Evolutionary conservation across 2,888 invertebrate genomes (phyloP).

Genomic region (Thalpophila matura): DNA sequence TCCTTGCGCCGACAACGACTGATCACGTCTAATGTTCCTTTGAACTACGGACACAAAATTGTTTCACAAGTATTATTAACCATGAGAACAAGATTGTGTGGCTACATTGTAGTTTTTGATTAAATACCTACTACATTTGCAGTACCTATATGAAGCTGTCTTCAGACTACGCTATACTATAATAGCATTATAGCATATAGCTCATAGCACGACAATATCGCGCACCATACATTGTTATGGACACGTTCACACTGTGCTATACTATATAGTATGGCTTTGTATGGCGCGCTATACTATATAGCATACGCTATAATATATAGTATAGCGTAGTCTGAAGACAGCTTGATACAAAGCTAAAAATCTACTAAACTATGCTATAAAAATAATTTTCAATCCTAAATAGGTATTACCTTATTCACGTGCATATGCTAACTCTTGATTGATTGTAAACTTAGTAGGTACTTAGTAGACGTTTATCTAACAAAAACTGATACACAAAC

Average conservation of each 20-base stretch:
- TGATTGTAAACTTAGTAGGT: no score
- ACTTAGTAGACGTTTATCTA: neutral
- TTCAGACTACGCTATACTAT: no score
- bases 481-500: slow-evolving; percentile 3
- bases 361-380: slow-evolving; percentile 1
- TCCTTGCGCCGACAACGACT: slow-evolving; percentile 71
- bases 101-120: slow-evolving; percentile 50
- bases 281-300: no score
- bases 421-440: no score
- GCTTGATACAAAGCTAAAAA: slow-evolving; percentile 28
- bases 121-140: slow-evolving; percentile 41
- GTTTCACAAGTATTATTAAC: slow-evolving; percentile 70
- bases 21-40: slow-evolving; percentile 79
- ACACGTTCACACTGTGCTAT: no score
- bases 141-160: no score
- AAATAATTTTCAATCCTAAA: slow-evolving; percentile 3
- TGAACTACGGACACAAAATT: slow-evolving; percentile 72
- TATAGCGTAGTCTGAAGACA: no score
- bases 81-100: slow-evolving; percentile 63
- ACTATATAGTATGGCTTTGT: no score
- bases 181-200: no score
- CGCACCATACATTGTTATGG: no score
- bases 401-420: neutral
- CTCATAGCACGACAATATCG: no score
- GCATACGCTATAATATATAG: no score